These are phyloP conservation scores for Otolemur crassicaudatus DNA, from an alignment of 2,797 vertebrate genomes.

Conservation along the genomic window DNA sequence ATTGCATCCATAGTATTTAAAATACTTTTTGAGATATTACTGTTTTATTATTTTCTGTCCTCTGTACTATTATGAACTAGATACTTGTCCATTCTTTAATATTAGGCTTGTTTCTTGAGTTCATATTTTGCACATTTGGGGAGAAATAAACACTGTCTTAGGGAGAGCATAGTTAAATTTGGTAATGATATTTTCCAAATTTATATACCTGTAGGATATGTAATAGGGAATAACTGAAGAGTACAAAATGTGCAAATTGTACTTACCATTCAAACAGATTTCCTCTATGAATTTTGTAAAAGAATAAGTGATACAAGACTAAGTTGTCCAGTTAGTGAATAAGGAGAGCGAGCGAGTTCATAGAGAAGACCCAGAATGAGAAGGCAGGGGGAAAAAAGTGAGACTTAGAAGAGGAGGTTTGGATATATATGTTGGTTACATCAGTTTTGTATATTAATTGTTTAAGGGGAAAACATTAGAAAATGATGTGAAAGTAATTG, in stretches of 20 bases:
- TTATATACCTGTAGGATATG: background rate
- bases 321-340: background rate
- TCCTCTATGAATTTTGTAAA: background rate
- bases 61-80: background rate
- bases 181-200: background rate
- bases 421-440: background rate
- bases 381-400: background rate
- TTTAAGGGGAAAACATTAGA: conserved; percentile 3
- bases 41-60: conserved; percentile 17
- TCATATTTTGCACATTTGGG: background rate
- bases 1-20: background rate
- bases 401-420: background rate
- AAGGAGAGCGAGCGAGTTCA: background rate
- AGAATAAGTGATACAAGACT: background rate
- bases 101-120: background rate
- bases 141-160: background rate
- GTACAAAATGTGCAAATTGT: background rate
- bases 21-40: background rate
- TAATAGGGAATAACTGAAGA: background rate
- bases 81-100: background rate
- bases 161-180: background rate
- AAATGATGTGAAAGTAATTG: background rate
- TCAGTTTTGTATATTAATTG: background rate
- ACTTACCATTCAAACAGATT: conserved; percentile 1
- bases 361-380: background rate